Percentiles rank a stretch among this genome's conserved stretches.
Evolutionary conservation across 35 echinoderm and acorn worm species (phyloP).

Genomic region (Lytechinus variegatus): DNA sequence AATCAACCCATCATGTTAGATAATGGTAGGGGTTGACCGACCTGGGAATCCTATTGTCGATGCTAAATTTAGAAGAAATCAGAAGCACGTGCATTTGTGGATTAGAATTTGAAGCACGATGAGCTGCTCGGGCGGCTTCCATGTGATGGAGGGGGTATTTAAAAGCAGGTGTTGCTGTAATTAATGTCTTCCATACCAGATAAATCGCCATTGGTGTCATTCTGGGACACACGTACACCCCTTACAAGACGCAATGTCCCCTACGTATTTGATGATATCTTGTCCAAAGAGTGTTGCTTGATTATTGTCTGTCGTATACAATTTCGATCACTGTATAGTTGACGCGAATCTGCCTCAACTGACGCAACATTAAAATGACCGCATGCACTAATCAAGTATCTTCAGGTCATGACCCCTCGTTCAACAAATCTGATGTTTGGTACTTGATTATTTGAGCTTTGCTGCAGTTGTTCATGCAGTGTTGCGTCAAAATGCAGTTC

Average conservation of each 20-base stretch:
- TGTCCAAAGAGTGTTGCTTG: background rate
- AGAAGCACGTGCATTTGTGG: background rate
- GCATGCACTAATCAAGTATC: too few species aligned
- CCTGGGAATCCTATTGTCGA: background rate
- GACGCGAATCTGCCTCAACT: too few species aligned
- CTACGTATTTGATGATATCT: background rate
- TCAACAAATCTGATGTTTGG: too few species aligned
- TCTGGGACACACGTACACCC: background rate
- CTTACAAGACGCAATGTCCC: background rate
- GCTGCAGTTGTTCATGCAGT: too few species aligned
- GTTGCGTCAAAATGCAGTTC: too few species aligned
- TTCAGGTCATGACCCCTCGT: too few species aligned
- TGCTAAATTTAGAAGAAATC: background rate
- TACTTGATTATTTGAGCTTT: too few species aligned
- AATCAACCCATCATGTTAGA: background rate
- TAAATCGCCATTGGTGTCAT: background rate
- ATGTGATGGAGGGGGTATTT: background rate
- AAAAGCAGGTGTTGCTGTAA: background rate
- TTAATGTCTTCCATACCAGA: background rate
- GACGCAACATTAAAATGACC: too few species aligned
- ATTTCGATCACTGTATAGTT: too few species aligned
- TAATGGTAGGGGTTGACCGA: background rate
- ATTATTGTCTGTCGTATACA: background rate
- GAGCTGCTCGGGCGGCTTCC: background rate
- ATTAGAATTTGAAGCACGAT: background rate